A percentile compares a stretch with the other conserved stretches of the same genome.
These are phyloP conservation scores for Lochmaea capreae DNA, from an alignment of 2,888 invertebrate genomes.

Conservation along the genomic window DNA sequence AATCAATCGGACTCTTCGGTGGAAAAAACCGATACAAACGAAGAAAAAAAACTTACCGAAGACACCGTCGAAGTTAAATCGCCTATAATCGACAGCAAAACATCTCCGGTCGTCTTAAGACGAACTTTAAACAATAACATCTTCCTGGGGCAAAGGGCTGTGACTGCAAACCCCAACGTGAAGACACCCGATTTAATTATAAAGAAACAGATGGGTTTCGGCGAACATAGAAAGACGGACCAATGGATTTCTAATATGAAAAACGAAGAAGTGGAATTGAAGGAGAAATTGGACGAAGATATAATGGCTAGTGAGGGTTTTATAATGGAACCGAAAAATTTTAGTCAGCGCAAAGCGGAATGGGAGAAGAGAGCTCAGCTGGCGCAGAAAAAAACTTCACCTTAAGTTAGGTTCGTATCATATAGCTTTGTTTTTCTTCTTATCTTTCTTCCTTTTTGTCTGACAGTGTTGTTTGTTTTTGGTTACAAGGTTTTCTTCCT, in stretches of 20 bases:
- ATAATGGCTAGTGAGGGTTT: constrained; percentile 57
- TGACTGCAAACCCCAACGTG: constrained; percentile 54
- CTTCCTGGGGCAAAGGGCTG: constrained; percentile 56
- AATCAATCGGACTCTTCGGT: constrained; percentile 71
- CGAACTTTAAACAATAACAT: constrained; percentile 57
- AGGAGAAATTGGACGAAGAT: constrained; percentile 50
- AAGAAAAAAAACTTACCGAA: constrained; percentile 14
- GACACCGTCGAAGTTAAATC: constrained; percentile 35
- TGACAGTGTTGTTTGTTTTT: too few relatives aligned
- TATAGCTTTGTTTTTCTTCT: too few relatives aligned
- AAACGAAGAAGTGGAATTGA: constrained; percentile 54
- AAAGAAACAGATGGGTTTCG: constrained; percentile 58
- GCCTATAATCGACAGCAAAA: constrained; percentile 44
- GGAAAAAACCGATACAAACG: constrained; percentile 56
- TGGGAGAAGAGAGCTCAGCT: constrained; percentile 84
- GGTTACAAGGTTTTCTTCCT: too few relatives aligned
- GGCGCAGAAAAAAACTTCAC: constrained; percentile 70
- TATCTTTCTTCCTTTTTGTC: too few relatives aligned
- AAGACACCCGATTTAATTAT: constrained; percentile 55
- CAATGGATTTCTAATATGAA: constrained; percentile 57
- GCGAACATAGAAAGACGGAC: constrained; percentile 60
- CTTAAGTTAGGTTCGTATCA: constrained; percentile 25
- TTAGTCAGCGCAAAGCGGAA: constrained; percentile 79
- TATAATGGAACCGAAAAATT: constrained; percentile 75
- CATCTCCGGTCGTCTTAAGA: constrained; percentile 55